phyloP scores from a whole-genome alignment of 2,888 invertebrate genomes.

The Macropis europaea region DNA sequence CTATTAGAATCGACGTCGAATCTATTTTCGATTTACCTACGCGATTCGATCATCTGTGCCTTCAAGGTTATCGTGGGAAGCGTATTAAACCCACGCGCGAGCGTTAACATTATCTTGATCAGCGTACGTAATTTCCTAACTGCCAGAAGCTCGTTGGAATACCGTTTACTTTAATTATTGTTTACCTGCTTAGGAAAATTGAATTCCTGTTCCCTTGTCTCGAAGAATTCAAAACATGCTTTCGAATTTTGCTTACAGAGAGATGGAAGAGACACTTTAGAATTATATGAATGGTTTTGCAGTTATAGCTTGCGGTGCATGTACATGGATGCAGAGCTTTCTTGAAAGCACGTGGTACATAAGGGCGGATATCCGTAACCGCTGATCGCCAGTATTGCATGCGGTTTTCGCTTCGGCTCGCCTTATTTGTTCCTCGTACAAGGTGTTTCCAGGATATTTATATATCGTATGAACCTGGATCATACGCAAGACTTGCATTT shows the following conservation, averaged over 20 bases:
- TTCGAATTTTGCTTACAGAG: no score
- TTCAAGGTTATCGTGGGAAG: background rate
- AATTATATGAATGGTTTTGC: no score
- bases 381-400: background rate
- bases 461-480: no score
- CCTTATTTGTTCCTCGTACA: no score
- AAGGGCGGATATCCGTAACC: background rate
- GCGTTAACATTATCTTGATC: background rate
- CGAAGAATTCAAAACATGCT: no score
- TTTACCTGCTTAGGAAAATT: background rate
- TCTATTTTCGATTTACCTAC: background rate
- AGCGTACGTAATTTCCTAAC: background rate
- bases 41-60: background rate
- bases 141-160: background rate
- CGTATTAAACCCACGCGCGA: background rate
- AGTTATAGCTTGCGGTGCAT: no score
- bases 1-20: constrained; percentile 1
- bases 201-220: background rate
- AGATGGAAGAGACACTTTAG: no score
- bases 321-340: background rate
- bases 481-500: no score
- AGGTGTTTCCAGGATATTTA: no score
- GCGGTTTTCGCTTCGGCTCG: constrained; percentile 10
- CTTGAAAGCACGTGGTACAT: background rate
- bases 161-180: no score